Base-by-base conservation (phyloP, 2,888 invertebrate species). In the Epinotia bilunana region DNA sequence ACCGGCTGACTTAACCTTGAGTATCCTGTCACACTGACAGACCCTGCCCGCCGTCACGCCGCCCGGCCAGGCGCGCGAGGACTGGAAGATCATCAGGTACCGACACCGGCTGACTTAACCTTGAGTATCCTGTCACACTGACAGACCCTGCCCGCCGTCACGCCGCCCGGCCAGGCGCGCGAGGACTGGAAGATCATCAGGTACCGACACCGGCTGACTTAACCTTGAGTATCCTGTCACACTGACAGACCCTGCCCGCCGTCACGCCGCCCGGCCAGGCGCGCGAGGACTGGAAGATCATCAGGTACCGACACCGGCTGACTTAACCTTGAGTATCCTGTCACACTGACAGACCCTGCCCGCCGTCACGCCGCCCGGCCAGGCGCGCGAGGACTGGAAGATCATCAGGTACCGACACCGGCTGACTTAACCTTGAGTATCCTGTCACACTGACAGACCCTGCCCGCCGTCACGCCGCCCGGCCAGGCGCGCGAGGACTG, bases 331-430 rank as follows among this genome's bases (percentile, higher is more conserved):
- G n/a, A n/a, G n/a, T n/a, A n/a, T n/a, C n/a, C n/a, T n/a, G n/a
- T n/a, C n/a, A n/a, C n/a, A n/a, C n/a, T n/a, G n/a, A n/a, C 97
- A 98, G 92, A 98, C 99, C 0, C 93, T 97, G 49, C 94, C 95
- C 4, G 99, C 99, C 23, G 97, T 99, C 60, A 95, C 97, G 18
- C 98, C 99, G 75, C 99, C 99, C 0, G 99, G 99, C 58, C 94
- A 96, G 91, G 99, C 99, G 0, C 95, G 99, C 69, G 98, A 98
- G 84, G 99, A 99, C 93, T 99, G 99, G 99, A 99, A 99, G 95
- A 98, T 99, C 81, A 95, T 99, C 81, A 83, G 94, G 94, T 92
- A 74, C 57, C 49, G 0, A 5, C n/a, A n/a, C n/a, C n/a, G n/a
- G n/a, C 53, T 33, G 23, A 28, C 23, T 28, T 3, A 28, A 28